Base-by-base conservation (phyloP, 2,888 invertebrate genomes). In the Calameuta pallipes region DNA sequence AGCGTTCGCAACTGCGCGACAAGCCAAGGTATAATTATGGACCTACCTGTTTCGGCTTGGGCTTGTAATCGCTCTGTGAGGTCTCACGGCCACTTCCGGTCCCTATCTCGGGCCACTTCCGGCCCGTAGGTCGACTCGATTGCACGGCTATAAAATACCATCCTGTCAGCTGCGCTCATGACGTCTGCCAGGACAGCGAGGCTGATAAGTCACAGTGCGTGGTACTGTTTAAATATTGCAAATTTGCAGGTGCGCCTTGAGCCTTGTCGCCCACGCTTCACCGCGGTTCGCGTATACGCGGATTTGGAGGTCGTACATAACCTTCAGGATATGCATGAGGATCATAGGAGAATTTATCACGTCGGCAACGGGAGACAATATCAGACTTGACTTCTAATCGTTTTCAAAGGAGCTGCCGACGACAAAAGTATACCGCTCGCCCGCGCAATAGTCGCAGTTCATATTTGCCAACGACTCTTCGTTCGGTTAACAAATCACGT, bases 61-160 rank as follows among this genome's bases (percentile, higher is more conserved):
- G 56, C 23, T 9, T 56, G 56, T 23, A 56, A 56, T 56, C 78
- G 76, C 78, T 83, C 82, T 83, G 82, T 83, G 82, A 83, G 83
- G 82, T 86, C 85, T 82, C 84, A 82, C 83, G 82, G 76, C 81
- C 82, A 84, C 84, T 87, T 87, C 86, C 84, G 83, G 84, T 80
- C 80, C 77, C 86, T 88, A 89, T 89, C 87, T 85, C 81, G 81
- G 80, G 82, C 82, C 84, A 85, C 86, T 90, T 90, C 90, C 90
- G 89, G 88, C 86, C 84, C 85, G 85, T 85, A 80, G 84, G 86
- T 85, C 85, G 86, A 82, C 87, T 88, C 88, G 88, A 88, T 89
- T 89, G 84, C 86, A 83, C 82, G 75, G 87, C 85, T 86, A 89
- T 88, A 89, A 90, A 89, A 86, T 85, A 85, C 82, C 82, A 81